Evolutionary conservation across 1,140 invertebrate species (phyloP), one percentile per base, ranked within the genome.

Genomic region (Philopotamus ludificatus): DNA sequence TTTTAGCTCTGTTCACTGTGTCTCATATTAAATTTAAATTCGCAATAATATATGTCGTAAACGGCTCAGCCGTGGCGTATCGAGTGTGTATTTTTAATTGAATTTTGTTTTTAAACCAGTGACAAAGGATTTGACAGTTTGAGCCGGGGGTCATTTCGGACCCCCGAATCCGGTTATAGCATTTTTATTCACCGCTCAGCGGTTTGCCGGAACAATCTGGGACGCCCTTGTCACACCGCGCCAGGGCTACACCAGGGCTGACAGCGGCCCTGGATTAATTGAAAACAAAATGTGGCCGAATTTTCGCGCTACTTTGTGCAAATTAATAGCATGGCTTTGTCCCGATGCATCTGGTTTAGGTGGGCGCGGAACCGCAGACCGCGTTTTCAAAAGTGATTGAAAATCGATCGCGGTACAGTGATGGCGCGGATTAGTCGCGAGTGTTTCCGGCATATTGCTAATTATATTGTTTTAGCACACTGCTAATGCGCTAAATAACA

Each of bases 101-200:
- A 60, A 60, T 60, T 60, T 60, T 47, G n/a, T n/a, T 60, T 60
- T 47, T 28, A 45, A 54, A 23, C 34, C 42, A 42, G 57, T 60
- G 57, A 60, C 42, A 60, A 60, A 60, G 57, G 57, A 60, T 60
- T 60, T 60, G 57, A 60, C 57, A 60, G 57, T 60, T 47, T 47
- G 57, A 60, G 57, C 57, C 57, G 44, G 10, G 18, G 18, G 15
- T 8, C 8, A 16, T 4, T 47, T 12, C 44, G 10, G 18, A n/a
- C 42, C 57, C 22, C 18, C 34, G 41, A 41, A 18, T 23, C 57
- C 3, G 57, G 44, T 60, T 47, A 47, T 47, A 21, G 26, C 20
- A 39, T 41, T 57, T 57, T 57, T 41, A 47, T 22, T 23, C 42
- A 60, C 22, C 41, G 25, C 42, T 44, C 39, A 45, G 41, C 55